phyloP scores from a whole-genome alignment of 1,140 invertebrate genomes.

The Pachyrhynchus sulphureomaculatus region DNA sequence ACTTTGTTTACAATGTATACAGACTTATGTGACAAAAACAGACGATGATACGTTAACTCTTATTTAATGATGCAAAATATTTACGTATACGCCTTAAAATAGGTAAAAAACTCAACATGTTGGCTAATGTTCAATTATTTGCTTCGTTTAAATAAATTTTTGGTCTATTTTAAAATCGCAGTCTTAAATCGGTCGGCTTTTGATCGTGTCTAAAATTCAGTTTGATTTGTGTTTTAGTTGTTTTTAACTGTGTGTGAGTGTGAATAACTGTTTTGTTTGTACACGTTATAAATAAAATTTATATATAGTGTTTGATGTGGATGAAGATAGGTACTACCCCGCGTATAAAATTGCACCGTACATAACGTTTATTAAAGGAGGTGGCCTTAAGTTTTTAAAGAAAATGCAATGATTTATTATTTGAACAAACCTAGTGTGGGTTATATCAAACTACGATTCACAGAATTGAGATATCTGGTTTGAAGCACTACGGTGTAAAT shows the following conservation, averaged over 20 bases:
- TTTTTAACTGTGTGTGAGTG: neutral
- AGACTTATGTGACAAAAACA: no score
- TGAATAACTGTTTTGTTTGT: neutral
- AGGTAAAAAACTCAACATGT: conserved; percentile 20
- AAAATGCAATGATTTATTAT: no score
- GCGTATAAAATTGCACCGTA: neutral
- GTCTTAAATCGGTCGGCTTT: conserved; percentile 5
- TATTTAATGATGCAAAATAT: conserved; percentile 1
- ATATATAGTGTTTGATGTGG: neutral
- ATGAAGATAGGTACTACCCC: neutral
- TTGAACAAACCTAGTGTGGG: no score
- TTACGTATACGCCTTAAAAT: conserved; percentile 16
- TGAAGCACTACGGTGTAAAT: no score
- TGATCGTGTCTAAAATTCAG: conserved; percentile 1
- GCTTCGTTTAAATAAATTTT: conserved; percentile 5
- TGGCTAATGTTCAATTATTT: conserved; percentile 25
- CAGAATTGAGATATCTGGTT: no score
- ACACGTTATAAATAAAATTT: neutral
- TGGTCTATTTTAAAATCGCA: conserved; percentile 18
- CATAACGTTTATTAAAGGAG: neutral
- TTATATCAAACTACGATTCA: no score
- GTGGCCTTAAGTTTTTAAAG: no score
- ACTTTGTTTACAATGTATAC: no score
- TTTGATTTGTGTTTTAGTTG: neutral
- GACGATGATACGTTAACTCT: neutral